phyloP scores from a whole-genome alignment of 2,888 invertebrate genomes.

The Mythimna pallens region DNA sequence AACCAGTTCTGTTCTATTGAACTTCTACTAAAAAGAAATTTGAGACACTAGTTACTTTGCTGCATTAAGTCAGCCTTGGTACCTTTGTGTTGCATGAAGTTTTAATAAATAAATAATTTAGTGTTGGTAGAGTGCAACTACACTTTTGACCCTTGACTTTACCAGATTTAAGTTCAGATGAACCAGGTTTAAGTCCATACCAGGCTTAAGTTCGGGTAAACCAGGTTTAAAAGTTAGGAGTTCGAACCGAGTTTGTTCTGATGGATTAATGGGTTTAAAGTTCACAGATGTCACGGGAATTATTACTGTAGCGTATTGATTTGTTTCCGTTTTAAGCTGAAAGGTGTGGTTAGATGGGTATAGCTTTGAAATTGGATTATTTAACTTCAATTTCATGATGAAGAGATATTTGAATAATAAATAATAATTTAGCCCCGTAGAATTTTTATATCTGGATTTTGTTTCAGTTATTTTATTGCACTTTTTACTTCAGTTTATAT shows the following conservation, averaged over 20 bases:
- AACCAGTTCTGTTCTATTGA: too few species aligned
- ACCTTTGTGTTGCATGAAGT: too few species aligned
- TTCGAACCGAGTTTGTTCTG: slow-evolving; percentile 6
- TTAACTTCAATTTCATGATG: slow-evolving; percentile 12
- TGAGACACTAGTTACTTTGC: too few species aligned
- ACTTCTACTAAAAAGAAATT: too few species aligned
- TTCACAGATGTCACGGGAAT: slow-evolving; percentile 45
- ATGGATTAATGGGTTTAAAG: slow-evolving; percentile 34
- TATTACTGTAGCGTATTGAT: slow-evolving; percentile 46
- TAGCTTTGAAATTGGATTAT: slow-evolving; percentile 6
- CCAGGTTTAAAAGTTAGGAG: slow-evolving; percentile 9
- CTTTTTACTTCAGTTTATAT: too few species aligned
- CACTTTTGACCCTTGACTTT: too few species aligned
- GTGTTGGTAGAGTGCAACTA: too few species aligned
- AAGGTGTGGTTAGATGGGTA: not conserved
- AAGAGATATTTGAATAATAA: not conserved
- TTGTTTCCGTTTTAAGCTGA: slow-evolving; percentile 17
- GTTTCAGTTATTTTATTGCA: too few species aligned
- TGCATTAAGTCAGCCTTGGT: too few species aligned
- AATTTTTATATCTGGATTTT: too few species aligned
- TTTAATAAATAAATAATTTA: too few species aligned
- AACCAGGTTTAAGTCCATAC: not conserved
- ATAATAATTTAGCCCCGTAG: too few species aligned
- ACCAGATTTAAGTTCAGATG: not conserved
- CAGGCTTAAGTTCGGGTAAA: not conserved